Percentiles rank a stretch among this genome's conserved stretches.
Evolutionary conservation across 1,140 invertebrate species (phyloP).

Genomic region (Heliconius hermathena): DNA sequence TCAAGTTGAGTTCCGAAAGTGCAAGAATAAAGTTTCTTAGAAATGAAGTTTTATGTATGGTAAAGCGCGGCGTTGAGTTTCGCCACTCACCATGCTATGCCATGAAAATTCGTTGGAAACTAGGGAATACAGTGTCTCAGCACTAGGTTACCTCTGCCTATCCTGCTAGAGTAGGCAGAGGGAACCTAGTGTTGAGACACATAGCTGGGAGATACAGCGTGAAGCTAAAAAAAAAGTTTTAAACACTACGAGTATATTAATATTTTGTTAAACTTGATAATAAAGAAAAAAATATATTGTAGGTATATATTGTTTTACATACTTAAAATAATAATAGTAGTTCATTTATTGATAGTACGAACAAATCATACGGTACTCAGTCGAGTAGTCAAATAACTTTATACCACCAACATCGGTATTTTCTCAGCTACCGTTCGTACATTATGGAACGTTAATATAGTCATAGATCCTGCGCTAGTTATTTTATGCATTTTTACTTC

Average conservation of each 20-base stretch:
- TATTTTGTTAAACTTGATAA: background rate
- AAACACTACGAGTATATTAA: background rate
- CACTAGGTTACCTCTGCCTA: too few species aligned
- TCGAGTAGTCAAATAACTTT: background rate
- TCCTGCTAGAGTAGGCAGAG: too few species aligned
- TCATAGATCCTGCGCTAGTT: background rate
- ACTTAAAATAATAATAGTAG: too few species aligned
- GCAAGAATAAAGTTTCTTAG: background rate
- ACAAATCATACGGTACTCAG: background rate
- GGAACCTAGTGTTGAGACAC: too few species aligned
- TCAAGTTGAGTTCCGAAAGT: background rate
- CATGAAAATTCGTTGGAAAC: too few species aligned
- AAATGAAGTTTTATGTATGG: background rate
- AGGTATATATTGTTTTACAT: background rate
- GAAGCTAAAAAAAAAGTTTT: background rate
- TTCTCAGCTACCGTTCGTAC: background rate
- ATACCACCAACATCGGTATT: background rate
- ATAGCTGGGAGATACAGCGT: too few species aligned
- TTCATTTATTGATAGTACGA: too few species aligned
- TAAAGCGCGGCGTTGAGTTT: too few species aligned
- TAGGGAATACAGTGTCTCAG: too few species aligned
- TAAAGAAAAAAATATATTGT: background rate
- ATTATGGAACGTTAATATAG: background rate
- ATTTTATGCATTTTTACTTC: slow-evolving; percentile 15
- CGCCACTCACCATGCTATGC: too few species aligned